Evolutionary conservation across 2,888 invertebrate species (phyloP), one percentile per base, ranked within the genome.

Genomic region (Ferrisia virgata): DNA sequence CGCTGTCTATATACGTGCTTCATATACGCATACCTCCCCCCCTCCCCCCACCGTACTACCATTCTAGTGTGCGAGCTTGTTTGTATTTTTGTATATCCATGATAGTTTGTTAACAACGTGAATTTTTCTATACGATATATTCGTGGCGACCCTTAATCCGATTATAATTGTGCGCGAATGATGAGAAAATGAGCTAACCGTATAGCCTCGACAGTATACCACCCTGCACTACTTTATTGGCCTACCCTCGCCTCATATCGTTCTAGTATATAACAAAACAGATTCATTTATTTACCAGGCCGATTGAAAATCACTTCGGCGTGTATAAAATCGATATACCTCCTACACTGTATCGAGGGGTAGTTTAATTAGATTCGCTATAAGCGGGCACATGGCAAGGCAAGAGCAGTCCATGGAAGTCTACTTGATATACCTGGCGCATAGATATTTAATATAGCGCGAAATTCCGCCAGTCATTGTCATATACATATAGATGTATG

Each of bases 391-490:
- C 18, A 76, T 11, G 72, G n/a, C 36, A 9, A 36, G 11, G 18
- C 18, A 22, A 22, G 22, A 36, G 72, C n/a, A 36, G 15, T 18
- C 36, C 25, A n/a, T 33, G 72, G 72, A n/a, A 36, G 15, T 18
- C 36, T n/a, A n/a, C n/a, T 18, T 76, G 6, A n/a, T 31, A 33
- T 76, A 76, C 72, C 72, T 76, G 72, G 33, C 36, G 72, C 13
- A 36, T 36, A n/a, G n/a, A n/a, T 53, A 53, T 22, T 53, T 53
- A 53, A 53, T 53, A 36, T 36, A 28, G 11, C 31, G 72, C 72
- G 72, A 36, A 76, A 76, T 76, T 76, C 36, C 72, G 72, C 72
- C 72, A 76, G 72, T 76, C 72, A 76, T 76, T 76, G 72, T 76
- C 72, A 76, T 76, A 76, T 18, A 76, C 8, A 36, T 36, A 36